Conservation (phyloP, 2,888 invertebrate genomes). For the Aphelenchoides bicaudatus region DNA sequence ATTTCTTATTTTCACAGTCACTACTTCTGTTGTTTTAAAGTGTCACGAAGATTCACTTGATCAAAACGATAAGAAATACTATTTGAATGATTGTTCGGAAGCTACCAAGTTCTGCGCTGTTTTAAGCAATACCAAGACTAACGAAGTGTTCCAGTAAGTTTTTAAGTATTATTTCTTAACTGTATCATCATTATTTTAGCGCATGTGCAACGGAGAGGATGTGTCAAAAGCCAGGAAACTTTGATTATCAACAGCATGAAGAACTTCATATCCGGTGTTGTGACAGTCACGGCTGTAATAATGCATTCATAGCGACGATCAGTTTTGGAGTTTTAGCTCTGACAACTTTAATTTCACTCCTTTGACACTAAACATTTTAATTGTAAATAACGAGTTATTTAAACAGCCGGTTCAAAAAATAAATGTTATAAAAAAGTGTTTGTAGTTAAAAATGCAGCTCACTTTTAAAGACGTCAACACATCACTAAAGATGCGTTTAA, state of each 20-base stretch:
- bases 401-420: too few species aligned
- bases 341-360: too few species aligned
- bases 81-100: background rate
- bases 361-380: too few species aligned
- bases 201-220: slow-evolving; percentile 15
- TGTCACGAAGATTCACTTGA: too few species aligned
- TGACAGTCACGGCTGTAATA: slow-evolving; percentile 2
- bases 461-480: too few species aligned
- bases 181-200: background rate
- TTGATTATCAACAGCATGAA: slow-evolving; percentile 13
- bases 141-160: slow-evolving; percentile 10
- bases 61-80: background rate
- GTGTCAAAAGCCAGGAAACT: background rate
- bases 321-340: too few species aligned
- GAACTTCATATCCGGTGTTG: slow-evolving; percentile 15
- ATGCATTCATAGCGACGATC: background rate
- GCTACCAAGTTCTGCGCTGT: slow-evolving; percentile 6
- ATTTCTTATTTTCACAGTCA: too few species aligned
- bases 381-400: too few species aligned
- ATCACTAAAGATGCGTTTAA: too few species aligned
- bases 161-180: background rate
- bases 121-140: slow-evolving; percentile 6
- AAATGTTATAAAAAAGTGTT: too few species aligned
- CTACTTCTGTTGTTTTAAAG: too few species aligned
- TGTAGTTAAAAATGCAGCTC: too few species aligned